Evolutionary conservation across 2,888 invertebrate species (phyloP).

Genomic region (Mythimna albipuncta): DNA sequence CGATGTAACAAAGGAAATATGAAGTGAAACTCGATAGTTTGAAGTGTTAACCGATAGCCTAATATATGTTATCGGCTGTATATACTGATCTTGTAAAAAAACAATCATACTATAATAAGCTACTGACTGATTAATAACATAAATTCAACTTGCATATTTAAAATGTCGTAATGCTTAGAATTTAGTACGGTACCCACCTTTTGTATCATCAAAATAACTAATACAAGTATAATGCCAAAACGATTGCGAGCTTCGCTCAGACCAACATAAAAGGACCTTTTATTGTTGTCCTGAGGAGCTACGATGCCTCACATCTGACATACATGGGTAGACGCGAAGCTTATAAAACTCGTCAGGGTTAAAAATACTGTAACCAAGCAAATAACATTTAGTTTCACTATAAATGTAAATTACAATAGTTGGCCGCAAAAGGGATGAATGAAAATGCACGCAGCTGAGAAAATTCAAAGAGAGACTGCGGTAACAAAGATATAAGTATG

Average conservation of each 20-base stretch:
- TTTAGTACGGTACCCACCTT: neutral
- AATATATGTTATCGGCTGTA: neutral
- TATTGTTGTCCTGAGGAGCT: neutral
- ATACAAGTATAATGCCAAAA: neutral
- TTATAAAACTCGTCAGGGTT: neutral
- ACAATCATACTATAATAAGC: neutral
- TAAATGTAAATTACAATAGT: neutral
- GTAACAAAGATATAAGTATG: neutral
- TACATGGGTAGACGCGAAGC: too few species aligned
- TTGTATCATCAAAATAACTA: too few species aligned
- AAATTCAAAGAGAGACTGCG: neutral
- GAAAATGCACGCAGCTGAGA: neutral
- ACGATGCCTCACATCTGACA: neutral
- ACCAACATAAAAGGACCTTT: too few species aligned
- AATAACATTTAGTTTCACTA: neutral
- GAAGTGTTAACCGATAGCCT: neutral
- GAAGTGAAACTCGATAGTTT: neutral
- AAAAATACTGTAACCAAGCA: neutral
- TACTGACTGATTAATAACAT: neutral
- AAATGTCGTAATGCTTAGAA: neutral
- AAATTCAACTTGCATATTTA: neutral
- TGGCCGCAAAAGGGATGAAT: neutral
- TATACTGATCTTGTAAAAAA: neutral
- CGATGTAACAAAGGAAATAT: neutral
- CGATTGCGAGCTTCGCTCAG: neutral